Conservation (phyloP, 23 tunicate genomes). For the Styela plicata region DNA sequence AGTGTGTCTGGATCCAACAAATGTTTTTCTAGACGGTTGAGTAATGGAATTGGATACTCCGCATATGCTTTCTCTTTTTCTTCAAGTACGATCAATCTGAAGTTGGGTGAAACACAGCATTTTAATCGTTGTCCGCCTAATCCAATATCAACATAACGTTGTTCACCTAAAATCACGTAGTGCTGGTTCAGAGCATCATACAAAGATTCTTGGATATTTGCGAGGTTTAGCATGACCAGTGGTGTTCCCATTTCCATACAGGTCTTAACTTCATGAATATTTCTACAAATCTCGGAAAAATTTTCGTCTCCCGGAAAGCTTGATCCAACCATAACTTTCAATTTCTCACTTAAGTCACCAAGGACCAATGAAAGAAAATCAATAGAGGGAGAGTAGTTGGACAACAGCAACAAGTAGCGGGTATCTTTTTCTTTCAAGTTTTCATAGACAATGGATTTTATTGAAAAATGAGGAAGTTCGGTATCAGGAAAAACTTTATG, state of each 20-base stretch:
- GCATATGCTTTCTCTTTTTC: conserved; percentile 54
- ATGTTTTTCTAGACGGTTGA: conserved; percentile 76
- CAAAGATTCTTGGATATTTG: conserved; percentile 65
- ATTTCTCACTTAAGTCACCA: conserved; percentile 19
- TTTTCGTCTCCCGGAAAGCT: conserved; percentile 74
- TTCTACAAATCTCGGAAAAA: conserved; percentile 62
- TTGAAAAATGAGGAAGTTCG: not conserved
- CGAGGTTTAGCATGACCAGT: conserved; percentile 52
- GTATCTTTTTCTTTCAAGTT: conserved; percentile 30
- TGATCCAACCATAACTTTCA: conserved; percentile 71
- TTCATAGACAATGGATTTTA: conserved; percentile 7
- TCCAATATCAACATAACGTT: conserved; percentile 69
- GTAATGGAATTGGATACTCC: conserved; percentile 73
- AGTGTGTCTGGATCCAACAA: conserved; percentile 49
- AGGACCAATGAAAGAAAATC: conserved; percentile 32
- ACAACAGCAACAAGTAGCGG: conserved; percentile 48
- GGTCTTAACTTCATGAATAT: conserved; percentile 62
- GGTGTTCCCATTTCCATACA: conserved; percentile 81
- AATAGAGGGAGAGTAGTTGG: conserved; percentile 54
- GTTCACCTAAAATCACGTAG: conserved; percentile 69
- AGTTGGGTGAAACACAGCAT: conserved; percentile 41
- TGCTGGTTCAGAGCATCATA: conserved; percentile 87
- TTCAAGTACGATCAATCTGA: conserved; percentile 69
- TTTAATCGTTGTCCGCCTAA: conserved; percentile 79
- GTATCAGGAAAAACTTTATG: not conserved